phyloP scores from a whole-genome alignment of 2,113 vertebrate genomes.

The Epinephelus fuscoguttatus region DNA sequence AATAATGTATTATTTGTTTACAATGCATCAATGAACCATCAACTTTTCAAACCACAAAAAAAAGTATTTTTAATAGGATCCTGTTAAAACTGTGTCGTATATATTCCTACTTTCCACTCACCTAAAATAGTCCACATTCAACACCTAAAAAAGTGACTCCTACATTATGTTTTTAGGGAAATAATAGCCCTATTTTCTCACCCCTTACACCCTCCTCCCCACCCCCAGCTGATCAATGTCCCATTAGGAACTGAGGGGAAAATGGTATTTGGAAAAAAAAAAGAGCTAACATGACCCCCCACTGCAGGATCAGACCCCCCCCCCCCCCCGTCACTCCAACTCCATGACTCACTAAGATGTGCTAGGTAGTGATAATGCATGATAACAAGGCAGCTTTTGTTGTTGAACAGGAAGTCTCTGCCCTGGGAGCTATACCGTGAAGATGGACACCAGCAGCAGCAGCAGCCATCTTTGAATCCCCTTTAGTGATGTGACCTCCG shows the following conservation, averaged over 20 bases:
- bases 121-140: slow-evolving; percentile 1
- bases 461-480: slow-evolving; percentile 70
- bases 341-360: slow-evolving; percentile 68
- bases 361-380: slow-evolving; percentile 66
- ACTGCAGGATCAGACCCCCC: slow-evolving; percentile 30
- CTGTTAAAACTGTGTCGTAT: neutral
- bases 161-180: slow-evolving; percentile 25
- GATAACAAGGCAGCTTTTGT: slow-evolving; percentile 82
- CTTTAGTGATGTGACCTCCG: slow-evolving; percentile 77
- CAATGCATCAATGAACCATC: neutral
- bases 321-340: slow-evolving; percentile 21
- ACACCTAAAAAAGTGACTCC: neutral
- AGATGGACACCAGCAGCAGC: slow-evolving; percentile 57
- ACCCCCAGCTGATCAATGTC: slow-evolving; percentile 59
- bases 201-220: neutral
- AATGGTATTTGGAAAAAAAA: slow-evolving; percentile 28
- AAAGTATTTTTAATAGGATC: neutral
- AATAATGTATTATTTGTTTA: slow-evolving; percentile 15
- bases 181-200: slow-evolving; percentile 27
- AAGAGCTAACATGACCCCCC: slow-evolving; percentile 67
- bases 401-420: slow-evolving; percentile 74
- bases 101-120: neutral
- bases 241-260: slow-evolving; percentile 41
- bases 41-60: neutral
- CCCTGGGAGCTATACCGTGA: slow-evolving; percentile 64